A percentile compares a stretch with the other conserved stretches of the same genome.
Evolutionary conservation across 2,888 invertebrate genomes (phyloP).

Genomic region (Cylloceria caligata): DNA sequence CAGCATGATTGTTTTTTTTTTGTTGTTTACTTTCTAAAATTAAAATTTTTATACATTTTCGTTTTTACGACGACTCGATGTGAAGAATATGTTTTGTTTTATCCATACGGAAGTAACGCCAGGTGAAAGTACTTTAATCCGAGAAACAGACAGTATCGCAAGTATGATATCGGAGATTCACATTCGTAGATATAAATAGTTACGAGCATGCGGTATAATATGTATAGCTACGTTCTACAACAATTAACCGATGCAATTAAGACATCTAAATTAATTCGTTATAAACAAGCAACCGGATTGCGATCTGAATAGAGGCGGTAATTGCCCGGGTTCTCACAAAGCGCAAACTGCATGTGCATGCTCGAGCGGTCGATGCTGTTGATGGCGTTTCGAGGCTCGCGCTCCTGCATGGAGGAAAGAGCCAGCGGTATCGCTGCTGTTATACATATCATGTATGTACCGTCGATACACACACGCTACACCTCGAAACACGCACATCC

Average conservation of each 20-base stretch:
- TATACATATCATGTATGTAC: slow-evolving; percentile 36
- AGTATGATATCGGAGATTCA: slow-evolving; percentile 48
- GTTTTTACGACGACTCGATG: background rate
- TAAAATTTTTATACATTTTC: background rate
- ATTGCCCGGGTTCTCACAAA: slow-evolving; percentile 84
- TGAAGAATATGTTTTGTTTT: slow-evolving; percentile 41
- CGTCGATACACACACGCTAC: slow-evolving; percentile 26
- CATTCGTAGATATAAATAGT: slow-evolving; percentile 35
- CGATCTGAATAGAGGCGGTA: slow-evolving; percentile 79
- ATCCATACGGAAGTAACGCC: slow-evolving; percentile 58
- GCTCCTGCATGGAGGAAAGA: slow-evolving; percentile 44
- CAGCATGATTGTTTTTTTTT: too few relatives aligned
- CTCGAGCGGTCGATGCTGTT: slow-evolving; percentile 49
- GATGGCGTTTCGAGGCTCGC: slow-evolving; percentile 39
- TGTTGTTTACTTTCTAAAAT: background rate
- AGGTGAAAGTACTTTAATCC: slow-evolving; percentile 61
- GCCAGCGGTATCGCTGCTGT: slow-evolving; percentile 8
- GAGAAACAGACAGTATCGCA: slow-evolving; percentile 9
- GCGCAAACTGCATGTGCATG: slow-evolving; percentile 61
- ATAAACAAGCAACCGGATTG: slow-evolving; percentile 75
- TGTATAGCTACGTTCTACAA: slow-evolving; percentile 68
- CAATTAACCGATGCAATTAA: slow-evolving; percentile 84
- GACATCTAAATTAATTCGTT: slow-evolving; percentile 84
- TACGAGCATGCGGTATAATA: slow-evolving; percentile 21
- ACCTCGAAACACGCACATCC: slow-evolving; percentile 66